These are phyloP conservation scores for Palythoa grandiflora DNA, from an alignment of 92 coral and sea anemone species.

Conservation along the genomic window DNA sequence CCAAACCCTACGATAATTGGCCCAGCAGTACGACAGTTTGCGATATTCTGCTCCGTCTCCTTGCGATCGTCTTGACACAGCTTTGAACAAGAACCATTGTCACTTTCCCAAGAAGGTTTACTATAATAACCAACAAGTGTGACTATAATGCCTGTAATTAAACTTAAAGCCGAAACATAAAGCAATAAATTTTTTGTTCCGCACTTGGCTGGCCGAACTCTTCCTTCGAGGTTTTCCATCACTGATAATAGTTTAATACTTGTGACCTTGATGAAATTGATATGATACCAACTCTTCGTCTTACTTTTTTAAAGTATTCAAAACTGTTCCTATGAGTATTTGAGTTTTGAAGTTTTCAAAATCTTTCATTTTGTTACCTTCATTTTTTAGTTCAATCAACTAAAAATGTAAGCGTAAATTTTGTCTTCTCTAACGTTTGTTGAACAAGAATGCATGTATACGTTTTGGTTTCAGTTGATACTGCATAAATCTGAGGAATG, in stretches of 20 bases:
- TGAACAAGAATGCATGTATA: not conserved
- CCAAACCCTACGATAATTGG: conserved; percentile 37
- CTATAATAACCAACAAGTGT: conserved; percentile 41
- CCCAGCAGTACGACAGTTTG: conserved; percentile 25
- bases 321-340: not conserved
- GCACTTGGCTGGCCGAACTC: conserved; percentile 39
- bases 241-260: not conserved
- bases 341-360: too few species aligned
- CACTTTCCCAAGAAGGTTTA: conserved; percentile 16
- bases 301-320: not conserved
- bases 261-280: not conserved
- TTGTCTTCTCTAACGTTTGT: too few species aligned
- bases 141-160: not conserved
- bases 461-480: not conserved
- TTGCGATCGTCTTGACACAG: conserved; percentile 21
- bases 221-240: conserved; percentile 37
- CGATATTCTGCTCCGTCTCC: conserved; percentile 18
- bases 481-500: not conserved
- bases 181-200: conserved; percentile 29
- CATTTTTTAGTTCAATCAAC: too few species aligned
- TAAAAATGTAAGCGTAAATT: too few species aligned
- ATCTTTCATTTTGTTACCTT: too few species aligned
- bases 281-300: not conserved
- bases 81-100: conserved; percentile 6
- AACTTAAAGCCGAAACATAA: conserved; percentile 14